phyloP scores from a whole-genome alignment of 2,113 vertebrate genomes.

The Istiophorus platypterus region DNA sequence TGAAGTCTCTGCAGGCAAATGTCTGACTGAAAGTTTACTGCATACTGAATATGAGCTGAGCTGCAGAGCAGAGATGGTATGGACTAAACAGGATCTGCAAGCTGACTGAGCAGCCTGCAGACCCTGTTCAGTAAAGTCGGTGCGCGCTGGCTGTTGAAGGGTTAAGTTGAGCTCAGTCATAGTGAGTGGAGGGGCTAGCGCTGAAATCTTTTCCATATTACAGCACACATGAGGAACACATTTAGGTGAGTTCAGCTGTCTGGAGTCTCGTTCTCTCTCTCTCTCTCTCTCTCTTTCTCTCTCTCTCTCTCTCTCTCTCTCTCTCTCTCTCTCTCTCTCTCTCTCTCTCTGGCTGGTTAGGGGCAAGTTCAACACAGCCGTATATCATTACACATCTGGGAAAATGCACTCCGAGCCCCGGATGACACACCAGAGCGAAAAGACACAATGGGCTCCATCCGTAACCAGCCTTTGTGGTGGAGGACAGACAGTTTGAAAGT shows the following conservation, averaged over 20 bases:
- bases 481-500: not conserved
- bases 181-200: slow-evolving; percentile 57
- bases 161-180: slow-evolving; percentile 77
- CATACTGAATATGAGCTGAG: not conserved
- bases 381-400: slow-evolving; percentile 86
- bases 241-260: slow-evolving; percentile 86
- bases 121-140: not conserved
- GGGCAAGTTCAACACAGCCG: slow-evolving; percentile 67
- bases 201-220: slow-evolving; percentile 86
- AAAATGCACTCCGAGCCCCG: slow-evolving; percentile 65
- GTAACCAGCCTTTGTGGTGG: slow-evolving; percentile 15
- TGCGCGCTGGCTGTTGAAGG: slow-evolving; percentile 55
- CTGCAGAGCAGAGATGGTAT: not conserved
- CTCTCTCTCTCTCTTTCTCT: slow-evolving; percentile 48
- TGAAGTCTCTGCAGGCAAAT: too few relatives aligned
- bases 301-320: slow-evolving; percentile 54
- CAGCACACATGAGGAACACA: slow-evolving; percentile 84
- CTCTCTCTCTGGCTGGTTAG: slow-evolving; percentile 58
- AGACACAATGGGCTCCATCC: slow-evolving; percentile 45
- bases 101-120: not conserved
- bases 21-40: too few relatives aligned
- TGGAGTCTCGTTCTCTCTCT: slow-evolving; percentile 64
- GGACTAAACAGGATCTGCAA: not conserved
- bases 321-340: slow-evolving; percentile 51
- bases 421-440: slow-evolving; percentile 55